Evolutionary conservation across 1,140 invertebrate species (phyloP).

Genomic region (Danaus plexippus): DNA sequence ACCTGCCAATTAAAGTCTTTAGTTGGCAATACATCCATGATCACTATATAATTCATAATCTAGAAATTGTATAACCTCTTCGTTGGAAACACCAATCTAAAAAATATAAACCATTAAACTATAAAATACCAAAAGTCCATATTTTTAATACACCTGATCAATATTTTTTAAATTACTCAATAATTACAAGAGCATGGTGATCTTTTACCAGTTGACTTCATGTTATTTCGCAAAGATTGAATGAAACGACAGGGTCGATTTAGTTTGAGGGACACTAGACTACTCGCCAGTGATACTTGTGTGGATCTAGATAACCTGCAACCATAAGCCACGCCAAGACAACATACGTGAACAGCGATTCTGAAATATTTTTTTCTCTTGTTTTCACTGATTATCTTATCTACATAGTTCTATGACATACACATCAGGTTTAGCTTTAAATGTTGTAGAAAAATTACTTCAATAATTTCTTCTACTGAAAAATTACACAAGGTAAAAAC

Average conservation of each 20-base stretch:
- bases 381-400: too few species aligned
- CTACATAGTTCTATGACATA: too few species aligned
- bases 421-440: slow-evolving; percentile 78
- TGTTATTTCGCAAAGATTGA: slow-evolving; percentile 75
- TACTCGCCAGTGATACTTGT: slow-evolving; percentile 32
- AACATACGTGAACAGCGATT: slow-evolving; percentile 73
- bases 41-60: too few species aligned
- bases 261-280: slow-evolving; percentile 26
- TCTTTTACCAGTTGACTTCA: slow-evolving; percentile 77
- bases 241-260: slow-evolving; percentile 46
- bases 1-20: too few species aligned
- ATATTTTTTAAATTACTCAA: slow-evolving; percentile 61
- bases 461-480: too few species aligned
- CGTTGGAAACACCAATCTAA: too few species aligned
- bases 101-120: too few species aligned
- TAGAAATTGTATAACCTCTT: too few species aligned
- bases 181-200: slow-evolving; percentile 73
- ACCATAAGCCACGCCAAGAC: slow-evolving; percentile 44
- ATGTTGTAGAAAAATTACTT: slow-evolving; percentile 15
- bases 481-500: too few species aligned
- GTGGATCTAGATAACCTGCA: slow-evolving; percentile 36
- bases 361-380: slow-evolving; percentile 41
- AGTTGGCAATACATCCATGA: too few species aligned
- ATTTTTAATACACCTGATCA: too few species aligned
- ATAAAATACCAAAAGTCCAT: too few species aligned